A percentile compares a stretch with the other conserved stretches of the same genome.
These are phyloP conservation scores for Scomber scombrus DNA, from an alignment of 2,113 vertebrate genomes.

Conservation along the genomic window DNA sequence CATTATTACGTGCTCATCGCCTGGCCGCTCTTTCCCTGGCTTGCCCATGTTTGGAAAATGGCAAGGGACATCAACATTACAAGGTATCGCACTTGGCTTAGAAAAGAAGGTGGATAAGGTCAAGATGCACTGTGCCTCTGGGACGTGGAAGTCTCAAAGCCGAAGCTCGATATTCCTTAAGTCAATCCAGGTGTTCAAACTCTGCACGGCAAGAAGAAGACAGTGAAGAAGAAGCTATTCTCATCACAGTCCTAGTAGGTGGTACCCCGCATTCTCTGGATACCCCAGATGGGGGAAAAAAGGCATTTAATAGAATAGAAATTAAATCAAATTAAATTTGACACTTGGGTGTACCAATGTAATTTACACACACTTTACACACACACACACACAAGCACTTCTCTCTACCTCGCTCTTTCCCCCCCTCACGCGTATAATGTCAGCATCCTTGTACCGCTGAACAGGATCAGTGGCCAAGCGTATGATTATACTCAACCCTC, in stretches of 20 bases:
- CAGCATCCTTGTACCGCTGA: constrained; percentile 58
- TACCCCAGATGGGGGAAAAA: constrained; percentile 10
- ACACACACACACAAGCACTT: constrained; percentile 9
- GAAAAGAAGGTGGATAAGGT: constrained; percentile 46
- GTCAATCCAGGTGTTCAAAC: constrained; percentile 23
- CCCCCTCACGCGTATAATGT: constrained; percentile 27
- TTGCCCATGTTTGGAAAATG: constrained; percentile 60
- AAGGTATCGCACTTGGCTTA: constrained; percentile 63
- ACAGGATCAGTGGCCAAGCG: constrained; percentile 74
- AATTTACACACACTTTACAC: constrained; percentile 61
- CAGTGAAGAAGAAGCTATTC: background rate
- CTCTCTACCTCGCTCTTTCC: constrained; percentile 6
- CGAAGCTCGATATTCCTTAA: constrained; percentile 17
- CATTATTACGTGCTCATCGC: constrained; percentile 67
- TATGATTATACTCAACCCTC: constrained; percentile 67
- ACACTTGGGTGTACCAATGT: constrained; percentile 58
- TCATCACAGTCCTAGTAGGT: background rate
- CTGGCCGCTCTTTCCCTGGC: constrained; percentile 24
- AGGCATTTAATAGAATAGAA: constrained; percentile 62
- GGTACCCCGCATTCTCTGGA: background rate
- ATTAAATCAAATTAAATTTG: constrained; percentile 67
- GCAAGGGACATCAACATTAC: constrained; percentile 66
- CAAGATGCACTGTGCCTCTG: constrained; percentile 36
- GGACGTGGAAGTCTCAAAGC: constrained; percentile 11
- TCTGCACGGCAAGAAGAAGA: background rate